Conservation (phyloP, 2,113 vertebrate genomes). For the Otocyon megalotis region DNA sequence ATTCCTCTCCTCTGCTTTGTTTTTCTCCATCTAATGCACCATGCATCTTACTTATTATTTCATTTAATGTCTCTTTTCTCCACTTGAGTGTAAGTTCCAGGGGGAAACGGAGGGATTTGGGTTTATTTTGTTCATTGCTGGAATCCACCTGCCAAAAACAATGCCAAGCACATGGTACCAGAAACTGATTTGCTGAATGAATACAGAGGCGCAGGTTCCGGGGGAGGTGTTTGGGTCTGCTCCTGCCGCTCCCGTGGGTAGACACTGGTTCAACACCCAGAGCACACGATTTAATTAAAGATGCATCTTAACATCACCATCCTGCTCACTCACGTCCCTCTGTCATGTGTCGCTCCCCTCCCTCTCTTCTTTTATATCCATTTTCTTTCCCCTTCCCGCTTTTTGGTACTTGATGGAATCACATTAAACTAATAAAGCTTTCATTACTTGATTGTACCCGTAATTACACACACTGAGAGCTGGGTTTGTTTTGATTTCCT, state of each 20-base stretch:
- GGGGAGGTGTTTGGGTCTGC: neutral
- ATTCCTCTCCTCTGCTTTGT: neutral
- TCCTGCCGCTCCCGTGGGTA: too few species aligned
- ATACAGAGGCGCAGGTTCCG: accelerated
- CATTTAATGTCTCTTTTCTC: neutral
- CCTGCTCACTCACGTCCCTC: accelerated
- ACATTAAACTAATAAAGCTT: constrained; percentile 82
- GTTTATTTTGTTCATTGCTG: neutral
- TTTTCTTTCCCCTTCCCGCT: constrained; percentile 74
- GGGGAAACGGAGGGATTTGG: neutral
- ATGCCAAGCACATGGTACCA: neutral
- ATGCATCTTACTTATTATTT: neutral
- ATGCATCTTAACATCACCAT: neutral
- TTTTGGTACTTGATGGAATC: constrained; percentile 79
- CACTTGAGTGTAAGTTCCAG: neutral
- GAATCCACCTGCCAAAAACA: accelerated
- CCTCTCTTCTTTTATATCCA: constrained; percentile 48
- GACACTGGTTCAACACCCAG: neutral
- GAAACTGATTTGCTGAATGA: accelerated
- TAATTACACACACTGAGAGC: constrained; percentile 79
- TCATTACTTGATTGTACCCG: constrained; percentile 73
- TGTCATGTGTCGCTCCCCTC: constrained; percentile 3
- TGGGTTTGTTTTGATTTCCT: constrained; percentile 77
- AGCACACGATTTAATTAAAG: neutral
- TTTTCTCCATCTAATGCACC: neutral